Percentiles rank a stretch among this genome's conserved stretches.
Conservation (phyloP, 2,888 invertebrate species). For the Limnephilus rhombicus region DNA sequence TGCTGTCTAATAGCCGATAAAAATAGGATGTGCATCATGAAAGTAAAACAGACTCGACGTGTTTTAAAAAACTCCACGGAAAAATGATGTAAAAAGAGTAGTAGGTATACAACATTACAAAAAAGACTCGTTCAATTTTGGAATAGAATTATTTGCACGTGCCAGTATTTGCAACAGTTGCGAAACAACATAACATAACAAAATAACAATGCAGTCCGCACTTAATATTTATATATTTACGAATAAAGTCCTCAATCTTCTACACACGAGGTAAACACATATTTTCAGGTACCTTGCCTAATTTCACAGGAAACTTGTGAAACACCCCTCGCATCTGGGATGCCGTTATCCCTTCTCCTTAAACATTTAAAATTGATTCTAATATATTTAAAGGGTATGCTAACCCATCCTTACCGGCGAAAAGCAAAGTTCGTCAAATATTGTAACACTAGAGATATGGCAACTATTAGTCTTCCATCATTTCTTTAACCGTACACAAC, state of each 20-base stretch:
- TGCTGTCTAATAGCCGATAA: not conserved
- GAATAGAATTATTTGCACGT: not conserved
- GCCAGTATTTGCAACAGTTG: not conserved
- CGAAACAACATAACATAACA: slow-evolving; percentile 10
- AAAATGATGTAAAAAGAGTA: not conserved
- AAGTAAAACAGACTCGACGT: not conserved
- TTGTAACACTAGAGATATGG: slow-evolving; percentile 51
- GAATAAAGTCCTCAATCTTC: slow-evolving; percentile 2
- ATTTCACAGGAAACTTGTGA: slow-evolving; percentile 48
- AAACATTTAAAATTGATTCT: slow-evolving; percentile 40
- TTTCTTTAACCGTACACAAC: not conserved
- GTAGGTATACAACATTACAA: not conserved
- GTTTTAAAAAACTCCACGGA: not conserved
- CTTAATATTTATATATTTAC: slow-evolving; percentile 35
- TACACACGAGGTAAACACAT: slow-evolving; percentile 43
- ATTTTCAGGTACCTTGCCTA: slow-evolving; percentile 57
- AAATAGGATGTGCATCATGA: not conserved
- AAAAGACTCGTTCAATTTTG: slow-evolving; percentile 18
- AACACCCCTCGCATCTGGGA: slow-evolving; percentile 23
- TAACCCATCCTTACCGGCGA: slow-evolving; percentile 33
- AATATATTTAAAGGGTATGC: not conserved
- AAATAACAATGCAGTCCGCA: slow-evolving; percentile 32
- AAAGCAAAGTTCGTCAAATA: slow-evolving; percentile 33
- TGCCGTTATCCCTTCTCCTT: not conserved
- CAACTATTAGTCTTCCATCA: slow-evolving; percentile 31